Evolutionary conservation across 2,888 invertebrate genomes (phyloP).

Genomic region (Neoitamus cyanurus): DNA sequence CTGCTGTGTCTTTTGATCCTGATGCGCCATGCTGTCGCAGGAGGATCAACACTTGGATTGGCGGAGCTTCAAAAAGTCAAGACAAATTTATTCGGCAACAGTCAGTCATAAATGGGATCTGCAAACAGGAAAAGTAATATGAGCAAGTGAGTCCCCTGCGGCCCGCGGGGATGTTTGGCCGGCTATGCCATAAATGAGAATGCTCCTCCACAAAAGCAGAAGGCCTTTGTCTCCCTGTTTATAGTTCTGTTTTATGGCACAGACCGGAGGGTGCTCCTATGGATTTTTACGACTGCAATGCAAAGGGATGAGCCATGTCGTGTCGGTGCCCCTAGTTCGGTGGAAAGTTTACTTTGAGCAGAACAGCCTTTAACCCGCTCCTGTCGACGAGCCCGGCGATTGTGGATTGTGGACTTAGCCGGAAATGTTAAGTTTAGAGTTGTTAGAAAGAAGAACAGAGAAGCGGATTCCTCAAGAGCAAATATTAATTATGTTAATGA

Average conservation of each 20-base stretch:
- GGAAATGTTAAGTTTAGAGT: neutral
- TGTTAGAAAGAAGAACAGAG: neutral
- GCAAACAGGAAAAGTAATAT: neutral
- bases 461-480: neutral
- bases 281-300: neutral
- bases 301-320: neutral
- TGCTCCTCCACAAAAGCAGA: neutral
- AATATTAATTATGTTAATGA: constrained; percentile 5
- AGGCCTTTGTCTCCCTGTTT: neutral
- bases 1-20: neutral
- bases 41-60: neutral
- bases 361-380: neutral
- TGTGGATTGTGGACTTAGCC: neutral
- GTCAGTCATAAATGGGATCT: neutral
- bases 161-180: neutral
- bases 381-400: neutral
- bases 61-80: neutral
- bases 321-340: neutral
- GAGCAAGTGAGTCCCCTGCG: neutral
- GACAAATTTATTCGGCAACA: neutral
- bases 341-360: neutral
- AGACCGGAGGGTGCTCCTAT: neutral
- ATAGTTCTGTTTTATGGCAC: neutral
- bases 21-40: neutral
- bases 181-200: neutral